Percentiles rank a stretch among this genome's conserved stretches.
These are phyloP conservation scores for Nebria ingens DNA, from an alignment of 1,140 invertebrate species.

Conservation along the genomic window DNA sequence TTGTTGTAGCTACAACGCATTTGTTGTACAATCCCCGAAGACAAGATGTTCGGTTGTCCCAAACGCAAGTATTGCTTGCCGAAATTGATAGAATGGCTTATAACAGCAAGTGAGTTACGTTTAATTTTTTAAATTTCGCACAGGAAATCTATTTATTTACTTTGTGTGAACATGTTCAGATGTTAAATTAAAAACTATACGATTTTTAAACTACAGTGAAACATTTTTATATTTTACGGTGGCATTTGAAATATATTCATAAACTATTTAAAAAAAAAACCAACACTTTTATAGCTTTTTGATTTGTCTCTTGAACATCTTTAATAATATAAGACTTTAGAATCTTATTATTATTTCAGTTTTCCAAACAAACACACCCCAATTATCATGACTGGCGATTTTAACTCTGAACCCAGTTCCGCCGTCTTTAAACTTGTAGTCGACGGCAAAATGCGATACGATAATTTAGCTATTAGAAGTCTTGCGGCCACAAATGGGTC, in stretches of 20 bases:
- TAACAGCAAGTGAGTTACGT: constrained; percentile 4
- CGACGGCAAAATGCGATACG: constrained; percentile 51
- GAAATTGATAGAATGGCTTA: constrained; percentile 74
- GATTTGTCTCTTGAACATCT: no score
- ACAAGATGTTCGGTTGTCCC: constrained; percentile 79
- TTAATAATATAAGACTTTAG: neutral
- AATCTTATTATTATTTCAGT: neutral
- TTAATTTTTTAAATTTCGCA: neutral
- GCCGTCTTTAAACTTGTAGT: constrained; percentile 62
- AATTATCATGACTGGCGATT: constrained; percentile 79
- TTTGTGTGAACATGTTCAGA: no score
- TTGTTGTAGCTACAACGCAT: constrained; percentile 86
- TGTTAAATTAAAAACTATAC: no score
- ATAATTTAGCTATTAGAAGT: constrained; percentile 32
- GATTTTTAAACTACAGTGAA: no score
- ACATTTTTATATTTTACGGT: no score
- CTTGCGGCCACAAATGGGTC: constrained; percentile 22
- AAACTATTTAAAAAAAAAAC: no score
- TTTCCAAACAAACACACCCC: constrained; percentile 46
- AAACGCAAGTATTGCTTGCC: constrained; percentile 66
- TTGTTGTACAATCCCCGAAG: constrained; percentile 85
- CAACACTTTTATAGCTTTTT: no score
- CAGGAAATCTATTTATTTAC: no score
- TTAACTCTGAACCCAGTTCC: constrained; percentile 68
- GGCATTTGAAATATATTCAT: no score